Evolutionary conservation across 2,888 invertebrate species (phyloP).

Genomic region (Clepsis dumicolana): DNA sequence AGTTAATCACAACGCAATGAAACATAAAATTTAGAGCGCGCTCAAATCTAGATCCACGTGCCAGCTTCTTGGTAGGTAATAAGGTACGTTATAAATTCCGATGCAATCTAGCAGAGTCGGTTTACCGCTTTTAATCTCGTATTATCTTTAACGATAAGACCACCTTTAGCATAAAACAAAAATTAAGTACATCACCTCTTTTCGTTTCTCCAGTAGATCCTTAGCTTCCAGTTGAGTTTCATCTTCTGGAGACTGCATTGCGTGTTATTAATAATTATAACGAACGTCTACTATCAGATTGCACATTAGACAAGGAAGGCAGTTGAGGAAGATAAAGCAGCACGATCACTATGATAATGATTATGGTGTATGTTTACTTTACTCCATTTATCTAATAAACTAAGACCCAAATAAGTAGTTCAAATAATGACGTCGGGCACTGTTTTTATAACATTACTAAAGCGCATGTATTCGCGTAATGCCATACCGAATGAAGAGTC

Average conservation of each 20-base stretch:
- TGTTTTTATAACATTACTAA: neutral
- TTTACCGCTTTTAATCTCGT: neutral
- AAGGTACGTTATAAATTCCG: neutral
- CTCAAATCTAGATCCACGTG: neutral
- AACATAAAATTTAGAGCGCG: neutral
- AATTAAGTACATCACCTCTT: constrained; percentile 14
- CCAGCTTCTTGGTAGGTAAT: too few relatives aligned
- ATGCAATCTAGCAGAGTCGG: neutral
- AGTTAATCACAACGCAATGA: neutral
- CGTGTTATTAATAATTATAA: neutral
- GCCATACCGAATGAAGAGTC: constrained; percentile 14
- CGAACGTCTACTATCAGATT: neutral
- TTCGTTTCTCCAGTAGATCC: constrained; percentile 26
- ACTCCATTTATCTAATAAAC: constrained; percentile 11
- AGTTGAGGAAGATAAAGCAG: constrained; percentile 16
- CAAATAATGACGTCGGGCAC: neutral
- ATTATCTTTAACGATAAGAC: neutral
- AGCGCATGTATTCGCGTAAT: constrained; percentile 6
- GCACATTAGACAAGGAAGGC: constrained; percentile 1
- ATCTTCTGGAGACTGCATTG: constrained; percentile 29
- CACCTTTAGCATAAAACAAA: neutral
- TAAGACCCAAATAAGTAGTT: constrained; percentile 5
- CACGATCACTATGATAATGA: constrained; percentile 29
- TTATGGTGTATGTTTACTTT: constrained; percentile 21
- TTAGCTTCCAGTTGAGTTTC: neutral